Evolutionary conservation across 1,140 invertebrate species (phyloP).

Genomic region (Sarcophaga bullata): DNA sequence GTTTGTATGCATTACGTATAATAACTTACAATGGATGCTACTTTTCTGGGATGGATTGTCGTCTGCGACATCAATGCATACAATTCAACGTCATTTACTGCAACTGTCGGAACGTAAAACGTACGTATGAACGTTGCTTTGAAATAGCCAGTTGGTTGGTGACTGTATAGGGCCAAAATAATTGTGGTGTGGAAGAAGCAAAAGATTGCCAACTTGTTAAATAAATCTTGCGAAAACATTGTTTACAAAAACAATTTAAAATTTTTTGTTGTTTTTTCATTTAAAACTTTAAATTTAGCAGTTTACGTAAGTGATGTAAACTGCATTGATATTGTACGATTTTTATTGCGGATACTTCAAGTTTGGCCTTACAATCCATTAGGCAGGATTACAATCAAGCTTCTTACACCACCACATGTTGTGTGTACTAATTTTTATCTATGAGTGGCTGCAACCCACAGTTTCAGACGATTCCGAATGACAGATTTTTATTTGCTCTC

Average conservation of each 20-base stretch:
- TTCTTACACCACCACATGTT: no score
- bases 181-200: neutral
- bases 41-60: neutral
- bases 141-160: neutral
- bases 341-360: neutral
- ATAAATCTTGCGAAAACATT: neutral
- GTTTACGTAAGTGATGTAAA: neutral
- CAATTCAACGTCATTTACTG: neutral
- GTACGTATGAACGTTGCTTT: neutral
- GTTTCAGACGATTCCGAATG: no score
- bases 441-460: no score
- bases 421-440: no score
- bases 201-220: neutral
- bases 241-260: slow-evolving; percentile 8
- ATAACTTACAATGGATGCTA: neutral
- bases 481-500: no score
- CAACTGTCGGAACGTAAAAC: neutral
- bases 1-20: no score
- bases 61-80: neutral
- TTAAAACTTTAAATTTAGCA: neutral
- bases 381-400: no score
- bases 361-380: no score
- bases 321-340: neutral
- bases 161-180: neutral
- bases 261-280: neutral